Percentiles rank a stretch among this genome's conserved stretches.
These are phyloP conservation scores for Psittacula cyanocephala DNA, from an alignment of 2,113 vertebrate genomes.

Conservation along the genomic window DNA sequence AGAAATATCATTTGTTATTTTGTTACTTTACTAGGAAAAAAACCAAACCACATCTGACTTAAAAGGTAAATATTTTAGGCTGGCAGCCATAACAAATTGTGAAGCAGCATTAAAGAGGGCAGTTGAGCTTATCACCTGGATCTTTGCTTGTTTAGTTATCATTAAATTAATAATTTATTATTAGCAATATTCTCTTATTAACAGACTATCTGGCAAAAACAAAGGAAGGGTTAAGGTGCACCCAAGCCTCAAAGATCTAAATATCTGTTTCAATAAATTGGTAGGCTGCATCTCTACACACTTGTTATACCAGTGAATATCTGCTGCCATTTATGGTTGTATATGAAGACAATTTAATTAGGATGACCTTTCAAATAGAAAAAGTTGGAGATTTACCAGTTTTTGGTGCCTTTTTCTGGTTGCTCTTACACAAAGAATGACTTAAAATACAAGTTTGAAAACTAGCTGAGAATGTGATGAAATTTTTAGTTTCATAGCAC, in stretches of 20 bases:
- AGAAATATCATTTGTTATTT: neutral
- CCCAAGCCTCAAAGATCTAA: neutral
- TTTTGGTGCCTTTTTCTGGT: slow-evolving; percentile 34
- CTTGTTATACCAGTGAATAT: neutral
- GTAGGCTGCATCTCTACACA: neutral
- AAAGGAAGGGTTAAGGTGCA: neutral
- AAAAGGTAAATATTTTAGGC: neutral
- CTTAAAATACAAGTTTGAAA: slow-evolving; percentile 2
- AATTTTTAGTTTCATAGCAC: neutral
- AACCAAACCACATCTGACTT: neutral
- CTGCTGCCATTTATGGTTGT: slow-evolving; percentile 44
- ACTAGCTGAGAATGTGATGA: neutral
- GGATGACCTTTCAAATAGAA: slow-evolving; percentile 50
- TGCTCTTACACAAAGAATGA: slow-evolving; percentile 19
- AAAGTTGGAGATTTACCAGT: slow-evolving; percentile 35
- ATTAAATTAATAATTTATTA: neutral
- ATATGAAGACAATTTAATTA: slow-evolving; percentile 44
- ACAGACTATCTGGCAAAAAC: neutral
- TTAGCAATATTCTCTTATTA: neutral
- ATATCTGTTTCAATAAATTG: neutral
- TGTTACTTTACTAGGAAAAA: neutral
- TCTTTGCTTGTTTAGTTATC: neutral
- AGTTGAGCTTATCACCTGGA: neutral
- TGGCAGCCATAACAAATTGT: neutral
- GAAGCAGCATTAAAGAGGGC: neutral